Base-by-base conservation (phyloP, 2,797 vertebrate genomes). In the Myotis myotis region DNA sequence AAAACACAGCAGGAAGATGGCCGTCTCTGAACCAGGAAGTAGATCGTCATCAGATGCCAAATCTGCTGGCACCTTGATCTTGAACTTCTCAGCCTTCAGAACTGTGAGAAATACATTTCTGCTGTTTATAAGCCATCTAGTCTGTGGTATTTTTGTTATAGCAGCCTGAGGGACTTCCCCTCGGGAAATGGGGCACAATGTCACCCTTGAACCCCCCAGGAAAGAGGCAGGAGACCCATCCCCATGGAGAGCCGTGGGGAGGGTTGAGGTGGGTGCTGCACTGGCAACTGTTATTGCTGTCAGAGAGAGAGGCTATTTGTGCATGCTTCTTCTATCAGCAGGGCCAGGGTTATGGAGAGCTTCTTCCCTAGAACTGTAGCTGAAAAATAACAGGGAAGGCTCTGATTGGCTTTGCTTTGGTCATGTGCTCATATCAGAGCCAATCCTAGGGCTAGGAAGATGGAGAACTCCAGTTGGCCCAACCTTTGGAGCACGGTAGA, bases 401-500 rank as follows among this genome's bases (percentile, higher is more conserved):
- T 33, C 47, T 36, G 49, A 78, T 36, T 53, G 49, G n/a, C 49
- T 78, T 78, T 12, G 75, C 75, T 53, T 36, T 78, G 49, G 20
- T 53, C 49, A 78, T 23, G 49, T 53, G 49, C n/a, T 23, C 75
- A 33, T 36, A 23, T 36, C 72, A 78, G 49, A 78, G 36, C 75
- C 75, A 53, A 53, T 78, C 75, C 51, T 22, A 53, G 47, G 75
- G n/a, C 75, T 33, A 78, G 75, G 75, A 53, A 53, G 74, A 78
- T 36, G 49, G 12, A 78, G n/a, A 13, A 12, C 49, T 78, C 47
- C 47, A 76, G 19, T 8, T 53, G 49, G 75, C n/a, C 74, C 49
- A 36, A 11, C 3, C 75, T 78, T 47, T 53, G 49, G 49, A 33
- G n/a, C 44, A 19, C 11, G 17, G 47, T 20, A 22, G 47, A 78